Percentiles rank a stretch among this genome's conserved stretches.
Conservation (phyloP, 2,113 vertebrate species). For the Cygnus buccinator region DNA sequence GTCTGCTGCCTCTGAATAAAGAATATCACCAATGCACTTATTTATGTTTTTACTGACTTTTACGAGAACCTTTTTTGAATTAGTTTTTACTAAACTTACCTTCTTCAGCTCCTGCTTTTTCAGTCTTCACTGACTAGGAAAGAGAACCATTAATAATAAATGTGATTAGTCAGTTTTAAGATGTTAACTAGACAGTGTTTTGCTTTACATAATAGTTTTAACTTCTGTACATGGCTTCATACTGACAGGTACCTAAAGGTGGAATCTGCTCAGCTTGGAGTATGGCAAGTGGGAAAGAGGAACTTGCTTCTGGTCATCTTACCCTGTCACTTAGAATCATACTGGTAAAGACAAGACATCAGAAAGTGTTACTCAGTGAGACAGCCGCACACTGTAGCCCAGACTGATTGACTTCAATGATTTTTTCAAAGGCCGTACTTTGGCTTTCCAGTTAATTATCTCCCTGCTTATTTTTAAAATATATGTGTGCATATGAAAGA, state of each 20-base stretch:
- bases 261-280: background rate
- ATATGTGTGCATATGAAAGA: background rate
- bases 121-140: conserved; percentile 86
- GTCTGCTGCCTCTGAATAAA: conserved; percentile 74
- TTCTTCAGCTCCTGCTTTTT: conserved; percentile 80
- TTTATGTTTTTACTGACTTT: background rate
- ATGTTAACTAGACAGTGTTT: background rate
- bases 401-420: background rate
- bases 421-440: background rate
- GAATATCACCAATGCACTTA: conserved; percentile 1
- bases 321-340: too few relatives aligned
- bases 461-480: background rate
- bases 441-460: background rate
- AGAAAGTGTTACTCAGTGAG: background rate
- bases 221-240: background rate
- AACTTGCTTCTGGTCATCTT: background rate
- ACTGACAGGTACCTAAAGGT: background rate
- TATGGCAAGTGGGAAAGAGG: background rate
- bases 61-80: background rate
- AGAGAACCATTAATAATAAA: conserved; percentile 67
- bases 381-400: background rate
- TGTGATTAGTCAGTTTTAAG: conserved; percentile 41
- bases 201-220: background rate
- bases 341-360: background rate
- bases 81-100: conserved; percentile 77